A percentile compares a stretch with the other conserved stretches of the same genome.
phyloP scores from a whole-genome alignment of 2,797 vertebrate species.

The Danio kyathit region DNA sequence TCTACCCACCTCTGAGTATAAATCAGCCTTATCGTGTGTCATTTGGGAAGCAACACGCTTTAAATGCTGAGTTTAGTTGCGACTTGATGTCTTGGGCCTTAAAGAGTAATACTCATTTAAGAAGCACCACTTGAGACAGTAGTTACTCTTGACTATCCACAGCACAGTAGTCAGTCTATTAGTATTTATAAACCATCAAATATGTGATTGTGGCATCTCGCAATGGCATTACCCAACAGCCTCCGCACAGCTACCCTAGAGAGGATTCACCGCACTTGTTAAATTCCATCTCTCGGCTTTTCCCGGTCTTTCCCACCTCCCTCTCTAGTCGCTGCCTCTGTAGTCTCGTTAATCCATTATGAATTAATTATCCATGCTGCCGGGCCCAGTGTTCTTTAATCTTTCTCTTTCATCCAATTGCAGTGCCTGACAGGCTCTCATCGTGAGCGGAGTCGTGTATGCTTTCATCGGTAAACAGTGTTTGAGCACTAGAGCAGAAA shows the following conservation, averaged over 20 bases:
- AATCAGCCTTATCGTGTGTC: no score
- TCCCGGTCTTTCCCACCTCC: constrained; percentile 29
- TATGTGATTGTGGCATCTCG: constrained; percentile 3
- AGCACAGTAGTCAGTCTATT: constrained; percentile 24
- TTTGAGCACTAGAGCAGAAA: constrained; percentile 14
- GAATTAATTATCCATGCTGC: constrained; percentile 60
- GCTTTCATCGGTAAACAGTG: constrained; percentile 24
- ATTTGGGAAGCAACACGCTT: no score
- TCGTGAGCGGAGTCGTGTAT: constrained; percentile 33
- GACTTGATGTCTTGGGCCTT: neutral
- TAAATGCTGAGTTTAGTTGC: neutral
- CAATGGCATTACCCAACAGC: constrained; percentile 14
- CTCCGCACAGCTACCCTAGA: constrained; percentile 26
- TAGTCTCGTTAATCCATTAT: constrained; percentile 58
- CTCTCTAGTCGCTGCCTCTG: constrained; percentile 43
- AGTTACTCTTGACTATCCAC: constrained; percentile 8
- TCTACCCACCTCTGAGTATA: no score
- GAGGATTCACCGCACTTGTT: constrained; percentile 25
- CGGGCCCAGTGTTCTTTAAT: constrained; percentile 57
- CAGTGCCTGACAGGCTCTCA: constrained; percentile 47
- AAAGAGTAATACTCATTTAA: neutral
- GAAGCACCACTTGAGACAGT: neutral
- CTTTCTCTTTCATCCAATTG: constrained; percentile 65
- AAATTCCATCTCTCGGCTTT: constrained; percentile 29
- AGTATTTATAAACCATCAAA: constrained; percentile 50